Base-by-base conservation (phyloP, 1,140 invertebrate species). In the Steinernema khuongi region DNA sequence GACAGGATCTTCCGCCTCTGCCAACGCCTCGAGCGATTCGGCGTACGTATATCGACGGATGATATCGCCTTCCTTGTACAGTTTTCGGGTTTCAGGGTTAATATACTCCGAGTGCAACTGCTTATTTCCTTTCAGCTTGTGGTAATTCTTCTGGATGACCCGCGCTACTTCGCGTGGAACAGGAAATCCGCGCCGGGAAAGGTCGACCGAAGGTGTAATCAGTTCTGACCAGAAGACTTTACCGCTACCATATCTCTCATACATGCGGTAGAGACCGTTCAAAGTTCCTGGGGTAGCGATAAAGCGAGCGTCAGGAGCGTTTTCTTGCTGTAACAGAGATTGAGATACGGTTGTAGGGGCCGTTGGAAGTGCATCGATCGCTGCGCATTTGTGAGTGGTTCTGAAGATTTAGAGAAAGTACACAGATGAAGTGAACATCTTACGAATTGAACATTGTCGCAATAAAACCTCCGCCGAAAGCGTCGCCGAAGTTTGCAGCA, bases 171-270 rank as follows among this genome's bases (percentile, higher is more conserved):
- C 50, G 4, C 22, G 50, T 4, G 50, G 26, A 26, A 60, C 50
- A 7, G 50, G 50, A 26, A 60, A 60, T 11, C 50, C 50, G 26
- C 50, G 50, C 26, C 50, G 7, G 26, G 14, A 60, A 7, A 60
- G 50, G 7, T 60, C 50, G 4, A 60, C 50, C 11, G 50, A n/a
- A 4, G 50, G 50, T 22, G 26, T 60, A 14, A 60, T 14, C 50
- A 60, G 50, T 22, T 60, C 50, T 7, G 50, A 60, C 50, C 50
- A 60, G 19, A 60, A 60, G 14, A 60, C 50, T 60, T 60, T 60
- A 7, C 50, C 50, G 50, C 50, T 60, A 26, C 50, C 50, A 22
- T 60, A 26, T 22, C 26, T 60, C 22, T 60, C 50, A 22, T 17
- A 60, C 50, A 60, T 7, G 14, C 50, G 50, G 19, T 60, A 60